A percentile compares a stretch with the other conserved stretches of the same genome.
Evolutionary conservation across 2,113 vertebrate species (phyloP).

Genomic region (Craseonycteris thonglongyai): DNA sequence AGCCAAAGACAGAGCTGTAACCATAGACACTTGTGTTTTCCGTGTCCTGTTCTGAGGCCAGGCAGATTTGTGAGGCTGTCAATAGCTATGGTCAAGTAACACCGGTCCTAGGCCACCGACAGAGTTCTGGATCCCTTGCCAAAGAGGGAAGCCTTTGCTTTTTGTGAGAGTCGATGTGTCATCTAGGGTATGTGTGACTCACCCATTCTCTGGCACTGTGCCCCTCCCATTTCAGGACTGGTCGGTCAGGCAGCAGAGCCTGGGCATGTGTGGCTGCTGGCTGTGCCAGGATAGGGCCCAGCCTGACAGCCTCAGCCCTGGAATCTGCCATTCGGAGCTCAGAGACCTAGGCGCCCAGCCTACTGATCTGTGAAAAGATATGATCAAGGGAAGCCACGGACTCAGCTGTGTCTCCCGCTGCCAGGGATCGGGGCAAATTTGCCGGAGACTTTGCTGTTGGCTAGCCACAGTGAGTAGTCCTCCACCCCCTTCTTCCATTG

Average conservation of each 20-base stretch:
- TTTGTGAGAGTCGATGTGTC: not conserved
- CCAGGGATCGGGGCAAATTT: not conserved
- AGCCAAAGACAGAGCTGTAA: not conserved
- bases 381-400: not conserved
- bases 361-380: not conserved
- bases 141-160: not conserved
- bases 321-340: not conserved
- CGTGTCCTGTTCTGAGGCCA: not conserved
- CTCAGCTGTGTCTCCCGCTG: not conserved
- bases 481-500: not conserved
- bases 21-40: not conserved
- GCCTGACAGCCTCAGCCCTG: not conserved
- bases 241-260: constrained; percentile 14
- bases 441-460: not conserved
- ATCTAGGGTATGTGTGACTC: constrained; percentile 44
- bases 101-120: not conserved
- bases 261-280: not conserved
- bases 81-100: not conserved
- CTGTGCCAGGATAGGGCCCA: not conserved
- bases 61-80: not conserved
- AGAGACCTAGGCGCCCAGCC: not conserved
- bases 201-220: not conserved
- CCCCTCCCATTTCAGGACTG: constrained; percentile 46
- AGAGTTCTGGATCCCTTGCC: not conserved
- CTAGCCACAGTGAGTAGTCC: constrained; percentile 47